Conservation (phyloP, 1,140 invertebrate genomes). For the Penaeus chinensis region DNA sequence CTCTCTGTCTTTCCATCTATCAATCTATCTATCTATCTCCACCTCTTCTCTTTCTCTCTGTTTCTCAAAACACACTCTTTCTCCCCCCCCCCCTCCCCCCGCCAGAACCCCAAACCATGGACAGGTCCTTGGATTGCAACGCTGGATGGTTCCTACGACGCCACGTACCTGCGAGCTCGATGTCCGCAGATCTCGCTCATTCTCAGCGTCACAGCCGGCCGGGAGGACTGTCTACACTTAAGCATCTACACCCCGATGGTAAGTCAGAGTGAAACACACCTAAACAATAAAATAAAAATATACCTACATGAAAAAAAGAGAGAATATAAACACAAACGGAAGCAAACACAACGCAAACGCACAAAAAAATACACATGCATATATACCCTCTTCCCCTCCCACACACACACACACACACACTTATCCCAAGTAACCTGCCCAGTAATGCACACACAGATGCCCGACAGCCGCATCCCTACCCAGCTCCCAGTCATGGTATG, state of each 20-base stretch:
- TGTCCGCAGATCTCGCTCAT: constrained; percentile 46
- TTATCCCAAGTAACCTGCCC: too few relatives aligned
- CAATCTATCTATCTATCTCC: too few relatives aligned
- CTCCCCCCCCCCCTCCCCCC: not conserved
- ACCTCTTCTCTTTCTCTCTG: too few relatives aligned
- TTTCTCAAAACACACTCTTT: not conserved
- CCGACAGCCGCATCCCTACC: not conserved
- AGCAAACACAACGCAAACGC: not conserved
- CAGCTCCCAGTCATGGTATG: constrained; percentile 39
- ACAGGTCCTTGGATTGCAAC: constrained; percentile 19
- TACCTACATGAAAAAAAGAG: not conserved
- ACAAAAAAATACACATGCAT: constrained; percentile 2
- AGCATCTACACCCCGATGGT: constrained; percentile 44
- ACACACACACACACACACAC: too few relatives aligned
- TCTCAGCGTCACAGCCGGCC: not conserved
- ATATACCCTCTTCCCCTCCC: not conserved
- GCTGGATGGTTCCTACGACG: constrained; percentile 25
- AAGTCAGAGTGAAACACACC: not conserved
- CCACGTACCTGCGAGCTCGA: constrained; percentile 24
- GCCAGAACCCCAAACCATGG: constrained; percentile 31
- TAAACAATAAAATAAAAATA: not conserved
- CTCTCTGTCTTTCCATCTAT: too few relatives aligned
- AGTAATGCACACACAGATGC: not conserved
- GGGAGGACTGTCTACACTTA: constrained; percentile 44
- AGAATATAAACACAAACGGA: not conserved